A percentile compares a stretch with the other conserved stretches of the same genome.
Conservation (phyloP, 2,888 invertebrate species). For the Tricholauxania praeusta region DNA sequence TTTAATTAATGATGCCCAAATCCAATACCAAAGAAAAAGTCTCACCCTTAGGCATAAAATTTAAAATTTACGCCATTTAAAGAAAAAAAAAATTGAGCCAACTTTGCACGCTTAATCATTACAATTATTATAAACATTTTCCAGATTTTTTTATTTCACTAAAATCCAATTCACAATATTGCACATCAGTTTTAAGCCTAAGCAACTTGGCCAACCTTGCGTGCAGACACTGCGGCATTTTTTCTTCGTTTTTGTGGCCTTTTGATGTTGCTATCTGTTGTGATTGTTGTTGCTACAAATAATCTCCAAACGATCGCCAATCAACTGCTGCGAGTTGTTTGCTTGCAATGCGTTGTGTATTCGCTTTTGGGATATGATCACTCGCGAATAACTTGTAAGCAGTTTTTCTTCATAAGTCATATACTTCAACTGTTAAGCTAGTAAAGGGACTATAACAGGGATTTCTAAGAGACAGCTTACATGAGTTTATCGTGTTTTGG, state of each 20-base stretch:
- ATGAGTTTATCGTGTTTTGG: constrained; percentile 52
- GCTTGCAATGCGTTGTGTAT: background rate
- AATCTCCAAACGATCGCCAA: background rate
- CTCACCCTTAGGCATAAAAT: background rate
- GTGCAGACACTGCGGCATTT: constrained; percentile 22
- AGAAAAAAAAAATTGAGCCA: background rate
- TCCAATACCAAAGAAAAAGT: background rate
- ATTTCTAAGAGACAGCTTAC: constrained; percentile 46
- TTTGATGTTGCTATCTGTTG: background rate
- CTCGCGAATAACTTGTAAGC: background rate
- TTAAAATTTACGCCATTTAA: constrained; percentile 19
- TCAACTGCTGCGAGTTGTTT: background rate
- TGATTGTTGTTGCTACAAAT: background rate
- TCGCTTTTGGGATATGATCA: constrained; percentile 1
- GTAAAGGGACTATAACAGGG: no score
- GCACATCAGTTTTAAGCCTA: background rate
- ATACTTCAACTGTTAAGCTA: no score
- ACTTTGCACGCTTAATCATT: constrained; percentile 26
- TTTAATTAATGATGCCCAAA: no score
- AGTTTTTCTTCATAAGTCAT: background rate
- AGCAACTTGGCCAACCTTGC: constrained; percentile 1
- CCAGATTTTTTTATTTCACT: background rate
- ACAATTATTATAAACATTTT: constrained; percentile 27
- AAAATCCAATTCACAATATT: constrained; percentile 7
- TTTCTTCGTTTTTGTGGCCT: background rate